Percentiles rank a stretch among this genome's conserved stretches.
phyloP scores from a whole-genome alignment of 2,888 invertebrate genomes.

The Lysandra bellargus region DNA sequence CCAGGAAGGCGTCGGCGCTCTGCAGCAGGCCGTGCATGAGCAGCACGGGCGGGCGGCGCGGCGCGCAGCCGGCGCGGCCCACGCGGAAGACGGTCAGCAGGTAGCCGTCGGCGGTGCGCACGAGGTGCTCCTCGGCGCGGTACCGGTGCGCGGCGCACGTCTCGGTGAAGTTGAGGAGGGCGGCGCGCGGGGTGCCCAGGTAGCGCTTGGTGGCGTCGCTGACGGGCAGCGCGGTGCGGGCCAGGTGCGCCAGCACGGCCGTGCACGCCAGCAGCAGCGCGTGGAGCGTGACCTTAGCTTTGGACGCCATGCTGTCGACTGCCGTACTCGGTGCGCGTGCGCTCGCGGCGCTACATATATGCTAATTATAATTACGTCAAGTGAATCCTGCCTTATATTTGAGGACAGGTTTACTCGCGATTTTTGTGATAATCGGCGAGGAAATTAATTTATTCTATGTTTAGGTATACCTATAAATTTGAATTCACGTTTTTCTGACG shows the following conservation, averaged over 20 bases:
- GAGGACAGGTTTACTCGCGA: background rate
- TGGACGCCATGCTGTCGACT: conserved; percentile 52
- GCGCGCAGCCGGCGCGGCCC: background rate
- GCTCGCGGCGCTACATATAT: background rate
- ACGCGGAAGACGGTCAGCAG: conserved; percentile 57
- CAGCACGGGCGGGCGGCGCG: conserved; percentile 53
- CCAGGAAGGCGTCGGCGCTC: conserved; percentile 60
- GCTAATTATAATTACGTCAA: background rate
- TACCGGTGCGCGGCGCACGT: conserved; percentile 52
- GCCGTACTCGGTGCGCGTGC: conserved; percentile 35
- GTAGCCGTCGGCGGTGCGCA: conserved; percentile 62
- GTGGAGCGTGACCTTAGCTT: conserved; percentile 47
- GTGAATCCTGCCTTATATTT: background rate
- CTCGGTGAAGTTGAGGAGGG: conserved; percentile 54
- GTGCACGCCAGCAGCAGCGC: conserved; percentile 45
- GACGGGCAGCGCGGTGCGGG: conserved; percentile 43
- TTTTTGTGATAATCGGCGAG: background rate
- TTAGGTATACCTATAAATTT: background rate
- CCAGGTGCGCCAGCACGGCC: conserved; percentile 43
- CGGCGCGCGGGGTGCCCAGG: conserved; percentile 47
- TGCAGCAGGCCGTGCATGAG: conserved; percentile 64
- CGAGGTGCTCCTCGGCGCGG: conserved; percentile 53
- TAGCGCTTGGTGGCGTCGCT: conserved; percentile 45
- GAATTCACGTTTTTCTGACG: too few relatives aligned
- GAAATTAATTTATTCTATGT: background rate